These are phyloP conservation scores for Agrypnus murinus DNA, from an alignment of 2,888 invertebrate species.

Conservation along the genomic window DNA sequence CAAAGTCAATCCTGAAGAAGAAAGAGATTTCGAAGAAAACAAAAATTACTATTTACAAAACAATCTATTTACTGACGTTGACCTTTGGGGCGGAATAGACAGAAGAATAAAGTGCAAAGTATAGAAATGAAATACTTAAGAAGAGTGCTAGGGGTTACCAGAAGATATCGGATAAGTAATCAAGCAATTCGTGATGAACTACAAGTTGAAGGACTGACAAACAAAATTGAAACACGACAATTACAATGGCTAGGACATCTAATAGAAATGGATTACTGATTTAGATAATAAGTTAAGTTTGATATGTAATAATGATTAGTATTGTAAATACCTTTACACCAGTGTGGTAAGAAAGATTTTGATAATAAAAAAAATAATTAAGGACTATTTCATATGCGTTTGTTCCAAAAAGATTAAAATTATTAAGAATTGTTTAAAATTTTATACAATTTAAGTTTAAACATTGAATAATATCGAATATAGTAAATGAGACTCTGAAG, in stretches of 20 bases:
- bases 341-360: too few species aligned
- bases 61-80: not conserved
- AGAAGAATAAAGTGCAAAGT: not conserved
- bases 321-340: too few species aligned
- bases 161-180: conserved; percentile 5
- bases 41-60: conserved; percentile 4
- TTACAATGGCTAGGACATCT: not conserved
- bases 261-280: not conserved
- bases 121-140: not conserved
- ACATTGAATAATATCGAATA: too few species aligned
- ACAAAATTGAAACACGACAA: too few species aligned
- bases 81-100: not conserved
- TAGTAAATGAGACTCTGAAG: too few species aligned
- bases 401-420: too few species aligned
- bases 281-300: too few species aligned
- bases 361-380: too few species aligned
- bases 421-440: too few species aligned
- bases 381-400: too few species aligned
- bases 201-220: not conserved
- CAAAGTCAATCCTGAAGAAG: not conserved
- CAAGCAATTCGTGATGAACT: not conserved
- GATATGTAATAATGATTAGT: too few species aligned
- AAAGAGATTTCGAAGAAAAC: not conserved
- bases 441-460: too few species aligned
- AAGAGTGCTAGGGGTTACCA: not conserved